phyloP scores from a whole-genome alignment of 64 coral and sea anemone species.

The Montipora cactus region DNA sequence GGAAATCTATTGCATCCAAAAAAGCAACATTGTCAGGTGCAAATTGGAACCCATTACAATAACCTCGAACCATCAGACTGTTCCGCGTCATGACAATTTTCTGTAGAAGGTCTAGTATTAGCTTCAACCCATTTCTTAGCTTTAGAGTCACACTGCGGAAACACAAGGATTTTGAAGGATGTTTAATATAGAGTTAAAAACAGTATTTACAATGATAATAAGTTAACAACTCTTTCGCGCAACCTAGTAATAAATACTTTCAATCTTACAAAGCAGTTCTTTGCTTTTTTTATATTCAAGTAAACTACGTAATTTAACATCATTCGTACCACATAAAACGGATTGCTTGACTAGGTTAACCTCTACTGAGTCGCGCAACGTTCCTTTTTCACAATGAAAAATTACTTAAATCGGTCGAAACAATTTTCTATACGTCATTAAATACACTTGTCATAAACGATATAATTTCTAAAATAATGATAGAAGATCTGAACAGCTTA shows the following conservation, averaged over 20 bases:
- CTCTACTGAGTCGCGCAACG: neutral
- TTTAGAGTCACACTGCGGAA: neutral
- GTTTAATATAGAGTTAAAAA: conserved; percentile 44
- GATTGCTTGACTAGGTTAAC: neutral
- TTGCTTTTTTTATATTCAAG: neutral
- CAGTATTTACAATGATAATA: conserved; percentile 61
- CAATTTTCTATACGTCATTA: neutral
- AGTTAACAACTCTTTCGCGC: conserved; percentile 27
- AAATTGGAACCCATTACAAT: too few relatives aligned
- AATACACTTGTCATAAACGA: neutral
- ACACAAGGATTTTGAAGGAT: neutral
- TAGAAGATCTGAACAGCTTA: neutral
- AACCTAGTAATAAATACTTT: conserved; percentile 63
- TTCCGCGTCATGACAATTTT: too few relatives aligned
- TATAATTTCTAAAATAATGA: neutral
- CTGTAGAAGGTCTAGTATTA: too few relatives aligned
- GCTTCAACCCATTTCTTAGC: too few relatives aligned
- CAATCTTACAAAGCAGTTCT: neutral
- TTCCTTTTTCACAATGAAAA: neutral
- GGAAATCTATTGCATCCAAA: too few relatives aligned
- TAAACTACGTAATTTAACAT: neutral
- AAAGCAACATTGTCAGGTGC: too few relatives aligned
- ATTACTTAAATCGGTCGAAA: neutral
- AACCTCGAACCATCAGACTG: too few relatives aligned
- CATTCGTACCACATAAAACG: neutral